Evolutionary conservation across 1,140 invertebrate species (phyloP).

Genomic region (Ephestia elutella): DNA sequence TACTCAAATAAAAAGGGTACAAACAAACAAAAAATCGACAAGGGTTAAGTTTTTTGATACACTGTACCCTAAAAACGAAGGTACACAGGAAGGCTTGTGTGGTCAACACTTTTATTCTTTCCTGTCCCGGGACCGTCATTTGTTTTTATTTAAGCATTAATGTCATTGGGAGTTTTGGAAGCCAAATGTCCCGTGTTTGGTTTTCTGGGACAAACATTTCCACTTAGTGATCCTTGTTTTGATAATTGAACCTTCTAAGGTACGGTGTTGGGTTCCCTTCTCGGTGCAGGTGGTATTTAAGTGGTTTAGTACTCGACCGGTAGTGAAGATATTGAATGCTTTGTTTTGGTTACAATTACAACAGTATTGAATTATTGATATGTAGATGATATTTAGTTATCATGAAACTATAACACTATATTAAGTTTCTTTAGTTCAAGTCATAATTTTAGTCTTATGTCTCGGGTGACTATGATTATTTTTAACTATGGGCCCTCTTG

Average conservation of each 20-base stretch:
- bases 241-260: conserved; percentile 2
- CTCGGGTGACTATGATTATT: too few species aligned
- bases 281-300: not conserved
- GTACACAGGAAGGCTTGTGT: not conserved
- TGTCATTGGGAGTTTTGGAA: not conserved
- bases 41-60: not conserved
- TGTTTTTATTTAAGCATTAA: conserved; percentile 2
- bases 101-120: not conserved
- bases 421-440: too few species aligned
- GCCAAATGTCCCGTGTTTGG: not conserved
- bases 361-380: too few species aligned
- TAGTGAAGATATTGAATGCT: too few species aligned
- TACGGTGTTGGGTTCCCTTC: not conserved
- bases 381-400: too few species aligned
- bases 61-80: not conserved
- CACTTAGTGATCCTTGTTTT: not conserved
- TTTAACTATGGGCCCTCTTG: too few species aligned
- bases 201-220: conserved; percentile 1
- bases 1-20: too few species aligned
- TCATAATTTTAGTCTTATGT: too few species aligned
- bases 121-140: not conserved
- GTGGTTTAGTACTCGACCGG: not conserved
- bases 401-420: too few species aligned
- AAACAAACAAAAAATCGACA: not conserved
- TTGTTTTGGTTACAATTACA: too few species aligned